Evolutionary conservation across 2,113 vertebrate species (phyloP).

Genomic region (Catharus minimus): DNA sequence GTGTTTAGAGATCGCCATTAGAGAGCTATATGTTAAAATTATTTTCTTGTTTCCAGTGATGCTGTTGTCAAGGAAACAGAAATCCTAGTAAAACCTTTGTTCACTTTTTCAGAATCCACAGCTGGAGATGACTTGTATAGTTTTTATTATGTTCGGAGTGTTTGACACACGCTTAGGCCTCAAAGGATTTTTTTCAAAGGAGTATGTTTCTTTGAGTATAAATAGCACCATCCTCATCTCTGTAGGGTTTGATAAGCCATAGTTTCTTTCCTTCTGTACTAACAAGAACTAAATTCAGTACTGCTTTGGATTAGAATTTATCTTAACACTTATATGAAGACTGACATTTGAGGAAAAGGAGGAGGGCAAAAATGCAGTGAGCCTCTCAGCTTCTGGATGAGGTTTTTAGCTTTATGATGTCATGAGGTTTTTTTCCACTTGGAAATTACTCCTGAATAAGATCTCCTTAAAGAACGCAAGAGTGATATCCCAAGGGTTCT

Average conservation of each 20-base stretch:
- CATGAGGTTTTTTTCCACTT: not conserved
- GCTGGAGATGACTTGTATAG: constrained; percentile 50
- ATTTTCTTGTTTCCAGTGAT: constrained; percentile 70
- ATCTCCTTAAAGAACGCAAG: not conserved
- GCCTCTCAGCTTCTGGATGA: not conserved
- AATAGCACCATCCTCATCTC: constrained; percentile 22
- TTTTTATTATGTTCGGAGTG: constrained; percentile 44
- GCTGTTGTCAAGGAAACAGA: constrained; percentile 78
- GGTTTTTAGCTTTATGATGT: not conserved
- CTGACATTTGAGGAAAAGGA: not conserved
- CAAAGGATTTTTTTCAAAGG: constrained; percentile 45
- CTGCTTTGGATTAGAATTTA: not conserved
- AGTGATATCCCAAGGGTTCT: not conserved
- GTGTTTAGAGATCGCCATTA: not conserved
- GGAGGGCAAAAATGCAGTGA: not conserved
- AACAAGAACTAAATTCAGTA: not conserved
- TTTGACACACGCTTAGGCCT: constrained; percentile 42
- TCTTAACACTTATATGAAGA: not conserved
- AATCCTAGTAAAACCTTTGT: constrained; percentile 63
- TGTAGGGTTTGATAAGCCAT: not conserved
- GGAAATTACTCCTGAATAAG: not conserved
- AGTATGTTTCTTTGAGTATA: constrained; percentile 29
- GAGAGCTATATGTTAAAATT: constrained; percentile 62
- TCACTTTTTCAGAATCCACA: constrained; percentile 44
- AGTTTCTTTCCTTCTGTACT: not conserved